Base-by-base conservation (phyloP, 1,140 invertebrate genomes). In the Scaptomyza pallida region DNA sequence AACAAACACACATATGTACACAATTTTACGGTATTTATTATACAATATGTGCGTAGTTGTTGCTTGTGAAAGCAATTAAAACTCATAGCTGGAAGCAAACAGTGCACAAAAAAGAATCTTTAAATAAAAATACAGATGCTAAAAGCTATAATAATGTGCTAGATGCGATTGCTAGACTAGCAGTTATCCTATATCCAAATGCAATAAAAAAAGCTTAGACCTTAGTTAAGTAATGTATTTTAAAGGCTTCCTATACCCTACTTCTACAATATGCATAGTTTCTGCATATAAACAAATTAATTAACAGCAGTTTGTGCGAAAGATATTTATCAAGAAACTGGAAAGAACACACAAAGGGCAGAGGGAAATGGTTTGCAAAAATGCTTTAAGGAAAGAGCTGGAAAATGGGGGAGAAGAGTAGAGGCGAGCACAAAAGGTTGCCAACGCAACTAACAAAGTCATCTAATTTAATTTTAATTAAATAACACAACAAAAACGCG, bases 381-480 rank as follows among this genome's bases (percentile, higher is more conserved):
- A 23, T 43, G 9, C n/a, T n/a, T 55, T 1, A 21, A 21, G 37
- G 21, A 23, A 47, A 47, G 2, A 41, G 51, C n/a, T 19, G 9
- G 6, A n/a, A 52, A 26, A 1, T 12, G 13, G 19, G 30, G 30
- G 17, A 16, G 5, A 1, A 35, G 5, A 5, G 33, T 5, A 16
- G 10, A 12, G 9, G 16, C 21, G 21, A 21, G 35, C 47, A 13
- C 5, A 10, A 26, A 16, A 10, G 50, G 10, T 15, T 61, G 47
- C 10, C 52, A 45, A 37, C 26, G 61, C 40, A 60, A 59, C 74
- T 79, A 75, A 56, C 80, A 75, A 75, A 72, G 59, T 16, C 33
- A 45, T 23, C 57, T 76, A 79, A 85, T 83, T 85, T 73, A 76
- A 40, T 83, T 83, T 83, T 83, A 73, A 83, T 75, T 76, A 60